phyloP scores from a whole-genome alignment of 1,140 invertebrate species.

The Brachystomella parvula region DNA sequence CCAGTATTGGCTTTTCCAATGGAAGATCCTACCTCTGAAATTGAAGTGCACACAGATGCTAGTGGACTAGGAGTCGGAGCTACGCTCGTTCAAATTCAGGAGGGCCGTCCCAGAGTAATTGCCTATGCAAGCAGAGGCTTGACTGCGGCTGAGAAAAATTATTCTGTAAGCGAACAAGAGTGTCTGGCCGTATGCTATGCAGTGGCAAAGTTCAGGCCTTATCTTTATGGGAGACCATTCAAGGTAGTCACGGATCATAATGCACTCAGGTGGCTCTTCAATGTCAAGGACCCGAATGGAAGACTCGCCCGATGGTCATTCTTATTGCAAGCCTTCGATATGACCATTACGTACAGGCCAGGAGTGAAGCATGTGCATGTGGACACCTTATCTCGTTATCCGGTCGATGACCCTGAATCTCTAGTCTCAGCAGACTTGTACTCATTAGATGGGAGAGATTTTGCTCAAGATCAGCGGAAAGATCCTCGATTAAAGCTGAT shows the following conservation, averaged over 20 bases:
- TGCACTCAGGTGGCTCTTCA: not conserved
- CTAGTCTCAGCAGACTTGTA: no score
- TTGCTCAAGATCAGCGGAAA: no score
- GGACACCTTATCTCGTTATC: not conserved
- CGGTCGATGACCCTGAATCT: no score
- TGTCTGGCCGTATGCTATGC: constrained; percentile 26
- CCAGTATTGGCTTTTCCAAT: constrained; percentile 30
- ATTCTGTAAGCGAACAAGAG: constrained; percentile 40
- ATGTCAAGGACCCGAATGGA: not conserved
- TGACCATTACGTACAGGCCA: not conserved
- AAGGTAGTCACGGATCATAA: constrained; percentile 10
- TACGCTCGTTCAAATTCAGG: constrained; percentile 4
- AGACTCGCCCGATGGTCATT: not conserved
- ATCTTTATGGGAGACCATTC: constrained; percentile 7
- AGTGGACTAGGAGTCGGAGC: constrained; percentile 4
- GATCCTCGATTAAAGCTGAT: no score
- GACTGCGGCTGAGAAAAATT: constrained; percentile 37
- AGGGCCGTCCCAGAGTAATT: constrained; percentile 11
- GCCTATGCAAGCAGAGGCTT: constrained; percentile 24
- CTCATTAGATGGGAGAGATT: no score
- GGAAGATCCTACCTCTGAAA: no score
- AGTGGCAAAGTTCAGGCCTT: not conserved
- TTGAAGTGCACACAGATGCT: constrained; percentile 17
- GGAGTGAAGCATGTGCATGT: not conserved
- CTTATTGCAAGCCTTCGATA: not conserved